Evolutionary conservation across 2,113 vertebrate species (phyloP).

Genomic region (Limanda limanda): DNA sequence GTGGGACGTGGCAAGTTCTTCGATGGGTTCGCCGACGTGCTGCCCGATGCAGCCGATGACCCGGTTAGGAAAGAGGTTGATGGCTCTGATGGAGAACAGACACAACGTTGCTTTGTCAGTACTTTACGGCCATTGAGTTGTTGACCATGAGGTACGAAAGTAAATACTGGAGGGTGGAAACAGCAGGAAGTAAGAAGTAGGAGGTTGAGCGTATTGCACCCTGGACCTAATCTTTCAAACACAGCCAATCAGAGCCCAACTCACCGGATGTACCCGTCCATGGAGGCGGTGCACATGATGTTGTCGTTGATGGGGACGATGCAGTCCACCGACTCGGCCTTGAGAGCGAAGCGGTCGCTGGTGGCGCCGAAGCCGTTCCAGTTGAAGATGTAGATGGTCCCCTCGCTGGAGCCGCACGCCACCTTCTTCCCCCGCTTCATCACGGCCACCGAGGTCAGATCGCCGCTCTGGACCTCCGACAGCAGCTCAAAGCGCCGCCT

Average conservation of each 20-base stretch:
- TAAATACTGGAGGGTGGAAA: no score
- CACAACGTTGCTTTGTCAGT: not conserved
- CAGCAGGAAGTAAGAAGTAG: no score
- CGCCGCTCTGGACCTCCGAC: slow-evolving; percentile 91
- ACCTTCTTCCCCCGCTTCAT: slow-evolving; percentile 95
- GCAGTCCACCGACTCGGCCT: slow-evolving; percentile 92
- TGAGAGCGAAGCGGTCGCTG: slow-evolving; percentile 92
- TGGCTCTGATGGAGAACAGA: slow-evolving; percentile 80
- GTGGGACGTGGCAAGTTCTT: slow-evolving; percentile 86
- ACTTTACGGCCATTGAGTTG: no score
- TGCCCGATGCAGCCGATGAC: slow-evolving; percentile 94
- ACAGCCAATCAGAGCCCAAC: slow-evolving; percentile 4
- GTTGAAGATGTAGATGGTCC: slow-evolving; percentile 96
- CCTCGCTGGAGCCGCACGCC: slow-evolving; percentile 92
- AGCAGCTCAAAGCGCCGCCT: slow-evolving; percentile 91
- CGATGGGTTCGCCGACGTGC: slow-evolving; percentile 90
- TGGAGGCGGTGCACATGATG: slow-evolving; percentile 91
- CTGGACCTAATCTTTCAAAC: not conserved
- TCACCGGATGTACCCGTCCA: slow-evolving; percentile 93
- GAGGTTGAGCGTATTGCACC: no score
- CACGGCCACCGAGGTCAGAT: slow-evolving; percentile 89
- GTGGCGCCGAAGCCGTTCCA: slow-evolving; percentile 96
- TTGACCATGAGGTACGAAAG: no score
- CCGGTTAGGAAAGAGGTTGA: slow-evolving; percentile 92
- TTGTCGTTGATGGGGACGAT: slow-evolving; percentile 89